Percentiles rank a stretch among this genome's conserved stretches.
These are phyloP conservation scores for Heliconius aoede DNA, from an alignment of 2,888 invertebrate genomes.

Conservation along the genomic window DNA sequence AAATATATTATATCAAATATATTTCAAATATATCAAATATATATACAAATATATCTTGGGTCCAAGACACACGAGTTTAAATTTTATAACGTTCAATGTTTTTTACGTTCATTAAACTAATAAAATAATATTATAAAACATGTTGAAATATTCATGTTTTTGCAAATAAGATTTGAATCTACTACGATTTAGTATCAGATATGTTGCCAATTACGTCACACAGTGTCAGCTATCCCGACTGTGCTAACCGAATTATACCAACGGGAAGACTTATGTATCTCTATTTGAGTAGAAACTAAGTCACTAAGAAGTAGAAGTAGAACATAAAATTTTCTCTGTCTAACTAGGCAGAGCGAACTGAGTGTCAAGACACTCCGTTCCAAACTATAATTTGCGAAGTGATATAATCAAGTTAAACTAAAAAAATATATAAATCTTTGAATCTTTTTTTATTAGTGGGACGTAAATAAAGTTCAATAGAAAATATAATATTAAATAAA, in stretches of 20 bases:
- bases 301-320: not conserved
- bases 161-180: not conserved
- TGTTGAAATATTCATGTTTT: not conserved
- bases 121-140: too few species aligned
- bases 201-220: not conserved
- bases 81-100: too few species aligned
- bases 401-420: too few species aligned
- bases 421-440: too few species aligned
- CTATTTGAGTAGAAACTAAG: not conserved
- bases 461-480: not conserved
- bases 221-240: not conserved
- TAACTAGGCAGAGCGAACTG: not conserved
- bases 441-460: too few species aligned
- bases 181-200: not conserved
- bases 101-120: too few species aligned
- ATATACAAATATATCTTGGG: too few species aligned
- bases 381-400: too few species aligned
- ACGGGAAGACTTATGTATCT: not conserved
- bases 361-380: not conserved
- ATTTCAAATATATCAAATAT: too few species aligned
- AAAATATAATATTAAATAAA: not conserved
- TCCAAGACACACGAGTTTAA: too few species aligned
- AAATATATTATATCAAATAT: too few species aligned
- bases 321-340: not conserved
- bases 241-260: slow-evolving; percentile 1